A percentile compares a stretch with the other conserved stretches of the same genome.
phyloP scores from a whole-genome alignment of 2,888 invertebrate genomes.

The Mythimna lalbum region DNA sequence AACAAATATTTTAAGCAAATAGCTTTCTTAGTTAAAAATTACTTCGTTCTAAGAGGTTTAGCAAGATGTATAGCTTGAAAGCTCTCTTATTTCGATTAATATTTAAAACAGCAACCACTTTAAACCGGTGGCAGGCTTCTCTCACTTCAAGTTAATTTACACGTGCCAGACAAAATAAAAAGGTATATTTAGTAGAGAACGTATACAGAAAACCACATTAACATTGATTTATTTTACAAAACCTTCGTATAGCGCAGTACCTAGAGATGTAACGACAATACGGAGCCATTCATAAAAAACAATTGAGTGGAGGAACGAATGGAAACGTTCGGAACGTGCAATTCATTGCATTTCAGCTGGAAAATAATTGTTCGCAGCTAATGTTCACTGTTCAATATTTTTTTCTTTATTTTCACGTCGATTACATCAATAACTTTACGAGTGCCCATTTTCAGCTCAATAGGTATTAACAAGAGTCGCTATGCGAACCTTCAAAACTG shows the following conservation, averaged over 20 bases:
- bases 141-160: conserved; percentile 32
- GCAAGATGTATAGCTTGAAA: conserved; percentile 21
- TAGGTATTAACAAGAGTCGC: conserved; percentile 12
- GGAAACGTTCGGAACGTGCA: conserved; percentile 60
- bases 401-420: conserved; percentile 56
- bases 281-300: conserved; percentile 63
- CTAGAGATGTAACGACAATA: conserved; percentile 46
- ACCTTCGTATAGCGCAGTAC: conserved; percentile 50
- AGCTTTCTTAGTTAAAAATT: conserved; percentile 22
- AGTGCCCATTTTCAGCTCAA: conserved; percentile 30
- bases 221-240: conserved; percentile 61
- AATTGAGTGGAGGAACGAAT: conserved; percentile 56
- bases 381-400: conserved; percentile 64
- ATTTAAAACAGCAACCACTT: conserved; percentile 34
- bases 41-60: conserved; percentile 2
- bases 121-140: conserved; percentile 20
- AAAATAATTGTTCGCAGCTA: conserved; percentile 69
- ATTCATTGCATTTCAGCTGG: conserved; percentile 66
- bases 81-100: conserved; percentile 33
- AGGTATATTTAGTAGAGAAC: conserved; percentile 24
- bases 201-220: conserved; percentile 52
- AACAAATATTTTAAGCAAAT: conserved; percentile 42
- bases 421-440: conserved; percentile 50
- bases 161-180: conserved; percentile 30
- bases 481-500: conserved; percentile 3